Conservation (phyloP, 2,888 invertebrate species). For the Pristionchus arcanus region DNA sequence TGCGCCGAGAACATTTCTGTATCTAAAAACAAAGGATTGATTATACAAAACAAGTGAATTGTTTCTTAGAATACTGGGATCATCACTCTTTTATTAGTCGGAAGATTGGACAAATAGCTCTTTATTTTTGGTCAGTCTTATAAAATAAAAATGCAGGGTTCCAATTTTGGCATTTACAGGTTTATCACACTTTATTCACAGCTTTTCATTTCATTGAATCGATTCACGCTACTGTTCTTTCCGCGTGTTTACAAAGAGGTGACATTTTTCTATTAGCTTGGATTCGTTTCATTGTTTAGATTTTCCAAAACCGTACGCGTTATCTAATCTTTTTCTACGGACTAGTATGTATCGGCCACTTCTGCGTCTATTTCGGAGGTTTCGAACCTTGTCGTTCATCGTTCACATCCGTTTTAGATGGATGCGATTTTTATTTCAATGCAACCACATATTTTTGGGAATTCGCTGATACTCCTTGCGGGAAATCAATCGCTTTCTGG, state of each 20-base stretch:
- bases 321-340: not conserved
- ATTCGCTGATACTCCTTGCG: conserved; percentile 9
- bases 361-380: conserved; percentile 46
- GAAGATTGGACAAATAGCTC: too few relatives aligned
- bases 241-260: not conserved
- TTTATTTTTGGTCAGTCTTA: not conserved
- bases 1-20: conserved; percentile 35
- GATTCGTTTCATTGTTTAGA: not conserved
- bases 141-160: not conserved
- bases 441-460: not conserved
- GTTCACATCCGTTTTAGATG: not conserved
- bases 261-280: not conserved
- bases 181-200: conserved; percentile 27
- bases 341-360: not conserved
- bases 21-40: not conserved
- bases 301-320: not conserved
- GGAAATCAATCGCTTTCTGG: not conserved
- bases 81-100: not conserved
- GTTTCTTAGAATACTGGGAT: not conserved
- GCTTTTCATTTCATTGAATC: conserved; percentile 45
- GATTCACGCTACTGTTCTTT: not conserved
- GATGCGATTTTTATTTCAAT: conserved; percentile 50
- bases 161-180: not conserved
- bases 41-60: not conserved
- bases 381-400: too few relatives aligned